Evolutionary conservation across 2,113 vertebrate species (phyloP), one percentile per base, ranked within the genome.

Genomic region (Lepus americanus): DNA sequence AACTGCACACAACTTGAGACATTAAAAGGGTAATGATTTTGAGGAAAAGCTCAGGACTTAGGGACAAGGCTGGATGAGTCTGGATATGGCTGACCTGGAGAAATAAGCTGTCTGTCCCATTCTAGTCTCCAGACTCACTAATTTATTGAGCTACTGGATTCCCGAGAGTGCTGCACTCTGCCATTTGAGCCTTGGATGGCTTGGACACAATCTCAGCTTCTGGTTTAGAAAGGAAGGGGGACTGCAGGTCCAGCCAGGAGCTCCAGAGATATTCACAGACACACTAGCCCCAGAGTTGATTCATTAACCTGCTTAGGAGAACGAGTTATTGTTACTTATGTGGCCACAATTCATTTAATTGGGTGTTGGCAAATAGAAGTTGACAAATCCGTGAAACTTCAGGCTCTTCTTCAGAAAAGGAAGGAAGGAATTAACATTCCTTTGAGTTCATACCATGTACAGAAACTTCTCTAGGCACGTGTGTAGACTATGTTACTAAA

Each of bases 371-470:
- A 79, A 74, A 36, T 5, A 0, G 29, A 85, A 89, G 74, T 44
- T 2, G 5, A 70, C 17, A n/a, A 14, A 63, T 74, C 36, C 33
- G n/a, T 72, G 49, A 87, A 22, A 83, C 10, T 63, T 55, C 27
- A 36, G 67, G 25, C 19, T 90, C 44, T 72, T 91, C 72, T 73
- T 79, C 29, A 74, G 64, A 87, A 91, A 80, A 80, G 2, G 31
- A 85, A 84, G 25, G 44, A 82, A 86, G 22, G 20, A 66, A 87
- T n/a, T 63, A 22, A 79, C 13, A 53, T 25, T 53, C 74, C 81
- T 89, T 39, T 76, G 23, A 53, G 59, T 36, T 5, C 3, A 23
- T 27, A 49, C 19, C 19, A 70, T 25, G 13, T 61, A 10, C 27
- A 90, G n/a, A 14, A 85, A 22, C 53, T 44, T 69, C 19, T 55